phyloP scores from a whole-genome alignment of 2,113 vertebrate genomes.

The Campylomormyrus tamandua region DNA sequence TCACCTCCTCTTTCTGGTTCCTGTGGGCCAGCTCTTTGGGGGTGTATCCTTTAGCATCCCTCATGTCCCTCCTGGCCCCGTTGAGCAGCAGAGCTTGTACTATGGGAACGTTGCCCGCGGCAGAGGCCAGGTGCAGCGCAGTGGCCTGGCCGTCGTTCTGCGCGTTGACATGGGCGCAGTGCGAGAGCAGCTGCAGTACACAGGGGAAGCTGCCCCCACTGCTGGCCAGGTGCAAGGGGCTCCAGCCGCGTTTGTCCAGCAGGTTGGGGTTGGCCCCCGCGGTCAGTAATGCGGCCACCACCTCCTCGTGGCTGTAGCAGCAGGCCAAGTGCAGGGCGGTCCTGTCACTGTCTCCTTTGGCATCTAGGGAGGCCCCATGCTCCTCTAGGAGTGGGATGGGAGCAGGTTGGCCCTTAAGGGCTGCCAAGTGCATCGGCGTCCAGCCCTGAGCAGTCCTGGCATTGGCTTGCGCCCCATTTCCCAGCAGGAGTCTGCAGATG shows the following conservation, averaged over 20 bases:
- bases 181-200: slow-evolving; percentile 62
- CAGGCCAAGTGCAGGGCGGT: slow-evolving; percentile 72
- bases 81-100: slow-evolving; percentile 67
- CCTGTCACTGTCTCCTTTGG: slow-evolving; percentile 61
- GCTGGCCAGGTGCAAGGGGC: slow-evolving; percentile 68
- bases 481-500: slow-evolving; percentile 72
- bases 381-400: slow-evolving; percentile 60
- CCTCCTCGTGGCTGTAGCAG: slow-evolving; percentile 47
- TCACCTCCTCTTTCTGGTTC: slow-evolving; percentile 52
- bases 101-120: slow-evolving; percentile 59
- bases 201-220: slow-evolving; percentile 55
- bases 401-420: slow-evolving; percentile 64
- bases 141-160: slow-evolving; percentile 60
- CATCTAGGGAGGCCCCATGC: slow-evolving; percentile 48
- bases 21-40: slow-evolving; percentile 60
- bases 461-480: slow-evolving; percentile 52
- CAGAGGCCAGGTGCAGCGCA: slow-evolving; percentile 67
- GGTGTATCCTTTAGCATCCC: slow-evolving; percentile 56
- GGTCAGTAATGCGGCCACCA: slow-evolving; percentile 56
- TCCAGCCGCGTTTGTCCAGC: slow-evolving; percentile 62
- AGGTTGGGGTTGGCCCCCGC: slow-evolving; percentile 60
- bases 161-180: slow-evolving; percentile 59
- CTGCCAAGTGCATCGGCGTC: slow-evolving; percentile 72
- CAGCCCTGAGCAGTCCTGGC: slow-evolving; percentile 64
- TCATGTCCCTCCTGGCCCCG: slow-evolving; percentile 44